Evolutionary conservation across 2,888 invertebrate genomes (phyloP), one percentile per base, ranked within the genome.

Genomic region (Margaritifera margaritifera): DNA sequence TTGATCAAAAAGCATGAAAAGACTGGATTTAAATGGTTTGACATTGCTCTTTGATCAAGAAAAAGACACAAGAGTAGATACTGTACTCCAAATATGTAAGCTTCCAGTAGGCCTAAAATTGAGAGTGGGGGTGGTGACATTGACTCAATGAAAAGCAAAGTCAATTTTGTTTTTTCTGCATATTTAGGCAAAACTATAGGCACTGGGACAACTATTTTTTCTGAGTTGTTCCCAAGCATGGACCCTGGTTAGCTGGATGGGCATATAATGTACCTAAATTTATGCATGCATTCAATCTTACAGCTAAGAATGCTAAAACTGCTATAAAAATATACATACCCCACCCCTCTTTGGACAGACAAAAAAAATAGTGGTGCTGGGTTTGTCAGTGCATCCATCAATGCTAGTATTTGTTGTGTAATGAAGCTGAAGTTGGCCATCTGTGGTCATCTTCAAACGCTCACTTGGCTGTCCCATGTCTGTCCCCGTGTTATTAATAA

Each of bases 291-390:
- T 24, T 22, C 4, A 53, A 20, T 6, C 25, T 25, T 50, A 52
- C 24, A 50, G 53, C 22, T 42, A 50, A 53, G 25, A 56, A 55
- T 18, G 27, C 4, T 22, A 8, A 27, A 15, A 57, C 56, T 64
- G 22, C 8, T 19, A 50, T 4, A 15, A 59, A 20, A 24, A 27
- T 61, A 56, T 24, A 72, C 79, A 76, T 80, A 87, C 87, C 69
- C 80, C 82, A 65, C 86, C 85, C 56, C 80, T 67, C 25, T 79
- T 64, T 20, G 87, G 87, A 74, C 87, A 87, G 19, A 79, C 72
- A 62, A 87, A 86, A n/a, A 72, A 78, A 59, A 87, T 84, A 18
- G 81, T 80, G 8, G 86, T 86, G 3, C 73, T 67, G 3, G 85
- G 83, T 6, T 69, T 67, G 51, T 72, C 64, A 19, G 80, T 69